Base-by-base conservation (phyloP, 1,140 invertebrate genomes). In the Phymastichus coffea region DNA sequence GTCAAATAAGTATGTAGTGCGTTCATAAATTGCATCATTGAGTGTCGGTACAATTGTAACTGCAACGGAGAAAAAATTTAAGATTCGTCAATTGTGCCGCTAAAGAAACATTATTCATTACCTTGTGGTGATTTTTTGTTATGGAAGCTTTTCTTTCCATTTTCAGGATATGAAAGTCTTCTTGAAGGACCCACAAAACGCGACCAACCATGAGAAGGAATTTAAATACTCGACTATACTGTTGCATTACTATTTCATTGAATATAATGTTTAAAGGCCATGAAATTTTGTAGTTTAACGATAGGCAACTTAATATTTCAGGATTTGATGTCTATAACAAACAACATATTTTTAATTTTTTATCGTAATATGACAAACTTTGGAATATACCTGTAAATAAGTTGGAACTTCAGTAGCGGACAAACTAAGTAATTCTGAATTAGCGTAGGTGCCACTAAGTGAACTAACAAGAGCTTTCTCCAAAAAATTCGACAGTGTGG, bases 181-280 rank as follows among this genome's bases (percentile, higher is more conserved):
- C 83, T 48, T 88, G 85, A 6, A 91, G 67, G 14, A 88, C 83
- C 86, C 86, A 90, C 4, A 84, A 84, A 26, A 89, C 85, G n/a
- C 88, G 80, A 57, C 88, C 83, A 47, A 91, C 82, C 76, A 88
- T 89, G 6, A 92, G 63, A 14, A 91, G 70, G 73, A 89, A 89
- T 67, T 86, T 85, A 65, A 92, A 91, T 0, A 92, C 85, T 66
- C 84, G 85, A 1, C 83, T 83, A 67, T 91, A 91, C 64, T 88
- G 83, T 9, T 80, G 66, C 53, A 91, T 77, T 0, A 86, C 81
- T 54, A 88, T 85, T 0, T 83, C 83, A 3, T 88, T 89, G 20
- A 92, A 74, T 28, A 92, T 84, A 23, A 92, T 85, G 70, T 91
- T 91, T 1, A 91, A 68, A 0, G 90, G 90, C 90, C 90, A 92